Evolutionary conservation across 2,113 vertebrate species (phyloP).

Genomic region (Oryzias woworae): DNA sequence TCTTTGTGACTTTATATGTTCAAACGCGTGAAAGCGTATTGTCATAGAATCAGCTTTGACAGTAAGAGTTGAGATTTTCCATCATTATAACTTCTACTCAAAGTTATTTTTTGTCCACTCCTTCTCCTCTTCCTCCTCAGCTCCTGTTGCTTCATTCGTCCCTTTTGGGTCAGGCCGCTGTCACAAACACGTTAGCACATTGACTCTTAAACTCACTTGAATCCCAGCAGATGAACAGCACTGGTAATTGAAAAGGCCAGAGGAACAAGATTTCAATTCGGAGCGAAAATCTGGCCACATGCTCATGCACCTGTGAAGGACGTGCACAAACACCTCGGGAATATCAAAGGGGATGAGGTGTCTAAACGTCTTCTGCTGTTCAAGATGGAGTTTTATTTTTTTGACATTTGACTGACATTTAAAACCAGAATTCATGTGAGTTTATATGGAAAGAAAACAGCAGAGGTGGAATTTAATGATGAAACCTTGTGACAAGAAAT

Average conservation of each 20-base stretch:
- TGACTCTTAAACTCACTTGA: not conserved
- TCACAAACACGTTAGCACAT: slow-evolving; percentile 4
- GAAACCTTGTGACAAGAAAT: too few species aligned
- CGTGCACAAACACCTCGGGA: not conserved
- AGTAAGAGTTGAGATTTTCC: too few species aligned
- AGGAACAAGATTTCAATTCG: slow-evolving; percentile 4
- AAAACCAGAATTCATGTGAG: too few species aligned
- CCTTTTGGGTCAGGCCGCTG: not conserved
- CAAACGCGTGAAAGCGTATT: too few species aligned
- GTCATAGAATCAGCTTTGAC: too few species aligned
- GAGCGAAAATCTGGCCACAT: slow-evolving; percentile 25
- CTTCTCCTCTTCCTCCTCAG: not conserved
- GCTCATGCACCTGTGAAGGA: slow-evolving; percentile 17
- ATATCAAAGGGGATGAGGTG: not conserved
- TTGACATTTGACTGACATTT: too few species aligned
- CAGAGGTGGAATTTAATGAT: too few species aligned
- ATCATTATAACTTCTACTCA: too few species aligned
- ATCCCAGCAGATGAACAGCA: slow-evolving; percentile 15
- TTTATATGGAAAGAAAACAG: too few species aligned
- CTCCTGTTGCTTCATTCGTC: not conserved
- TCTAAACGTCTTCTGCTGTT: too few species aligned
- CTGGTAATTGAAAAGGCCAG: slow-evolving; percentile 16
- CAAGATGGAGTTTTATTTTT: too few species aligned
- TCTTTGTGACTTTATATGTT: too few species aligned
- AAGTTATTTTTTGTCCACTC: not conserved